These are phyloP conservation scores for Dryomyza anilis DNA, from an alignment of 2,888 invertebrate species.

Conservation along the genomic window DNA sequence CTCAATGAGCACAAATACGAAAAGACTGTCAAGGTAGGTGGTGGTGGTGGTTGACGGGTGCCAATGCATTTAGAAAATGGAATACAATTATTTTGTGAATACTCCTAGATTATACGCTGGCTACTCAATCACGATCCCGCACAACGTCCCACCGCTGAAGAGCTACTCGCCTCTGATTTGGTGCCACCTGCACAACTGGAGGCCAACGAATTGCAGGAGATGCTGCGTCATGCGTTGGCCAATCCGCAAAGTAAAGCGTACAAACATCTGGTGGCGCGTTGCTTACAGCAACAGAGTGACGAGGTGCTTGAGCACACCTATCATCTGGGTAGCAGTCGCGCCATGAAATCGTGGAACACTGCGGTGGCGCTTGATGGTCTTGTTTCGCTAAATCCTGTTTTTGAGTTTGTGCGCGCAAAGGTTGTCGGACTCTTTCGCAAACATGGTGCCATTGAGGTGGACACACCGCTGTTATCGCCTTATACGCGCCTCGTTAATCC, in stretches of 20 bases:
- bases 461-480: constrained; percentile 82
- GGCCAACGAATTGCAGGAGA: constrained; percentile 81
- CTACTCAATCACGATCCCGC: constrained; percentile 84
- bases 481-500: constrained; percentile 63
- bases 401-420: constrained; percentile 60
- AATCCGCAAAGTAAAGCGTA: constrained; percentile 82
- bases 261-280: constrained; percentile 68
- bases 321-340: constrained; percentile 66
- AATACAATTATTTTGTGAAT: neutral
- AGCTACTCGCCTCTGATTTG: constrained; percentile 79
- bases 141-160: constrained; percentile 82
- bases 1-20: constrained; percentile 52
- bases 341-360: constrained; percentile 54
- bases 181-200: constrained; percentile 87
- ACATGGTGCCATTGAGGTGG: constrained; percentile 80
- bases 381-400: constrained; percentile 57
- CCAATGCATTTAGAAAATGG: neutral
- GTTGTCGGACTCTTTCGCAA: constrained; percentile 70
- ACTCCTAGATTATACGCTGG: constrained; percentile 67
- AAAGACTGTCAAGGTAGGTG: constrained; percentile 65
- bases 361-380: constrained; percentile 56
- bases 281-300: constrained; percentile 59
- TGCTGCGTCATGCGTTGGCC: constrained; percentile 79
- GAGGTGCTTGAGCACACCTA: constrained; percentile 74
- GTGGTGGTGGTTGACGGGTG: no score